phyloP scores from a whole-genome alignment of 2,888 invertebrate genomes.

The Metalampra italica region DNA sequence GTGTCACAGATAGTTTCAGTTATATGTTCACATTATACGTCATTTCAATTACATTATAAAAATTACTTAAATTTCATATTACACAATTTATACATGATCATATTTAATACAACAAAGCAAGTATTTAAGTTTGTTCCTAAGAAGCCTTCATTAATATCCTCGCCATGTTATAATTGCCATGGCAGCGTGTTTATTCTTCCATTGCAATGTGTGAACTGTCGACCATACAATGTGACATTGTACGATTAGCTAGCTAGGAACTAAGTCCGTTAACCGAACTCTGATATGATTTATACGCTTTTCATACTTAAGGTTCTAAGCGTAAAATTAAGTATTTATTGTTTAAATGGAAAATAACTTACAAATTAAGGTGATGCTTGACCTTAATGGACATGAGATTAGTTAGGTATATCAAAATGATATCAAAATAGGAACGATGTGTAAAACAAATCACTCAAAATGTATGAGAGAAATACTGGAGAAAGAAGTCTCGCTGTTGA shows the following conservation, averaged over 20 bases:
- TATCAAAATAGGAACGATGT: slow-evolving; percentile 3
- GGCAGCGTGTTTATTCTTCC: not conserved
- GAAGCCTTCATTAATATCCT: too few relatives aligned
- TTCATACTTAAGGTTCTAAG: slow-evolving; percentile 72
- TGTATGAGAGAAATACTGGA: slow-evolving; percentile 7
- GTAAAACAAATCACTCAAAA: slow-evolving; percentile 6
- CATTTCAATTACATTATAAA: too few relatives aligned
- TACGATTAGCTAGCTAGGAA: slow-evolving; percentile 41
- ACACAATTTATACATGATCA: too few relatives aligned
- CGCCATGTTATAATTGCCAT: too few relatives aligned
- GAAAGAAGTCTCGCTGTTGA: too few relatives aligned
- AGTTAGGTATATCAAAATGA: slow-evolving; percentile 50
- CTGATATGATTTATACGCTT: slow-evolving; percentile 67
- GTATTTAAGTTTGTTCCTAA: too few relatives aligned
- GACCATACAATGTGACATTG: slow-evolving; percentile 25
- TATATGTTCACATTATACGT: too few relatives aligned
- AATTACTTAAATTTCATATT: too few relatives aligned
- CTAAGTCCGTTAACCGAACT: slow-evolving; percentile 52
- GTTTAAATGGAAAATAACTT: slow-evolving; percentile 35
- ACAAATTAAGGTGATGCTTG: slow-evolving; percentile 34
- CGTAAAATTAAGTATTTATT: slow-evolving; percentile 72
- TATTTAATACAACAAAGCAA: too few relatives aligned
- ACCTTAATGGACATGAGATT: slow-evolving; percentile 59
- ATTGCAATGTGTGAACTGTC: not conserved
- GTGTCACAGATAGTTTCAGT: too few relatives aligned